Evolutionary conservation across 1,140 invertebrate species (phyloP), one percentile per base, ranked within the genome.

Genomic region (Drosophila ambigua): DNA sequence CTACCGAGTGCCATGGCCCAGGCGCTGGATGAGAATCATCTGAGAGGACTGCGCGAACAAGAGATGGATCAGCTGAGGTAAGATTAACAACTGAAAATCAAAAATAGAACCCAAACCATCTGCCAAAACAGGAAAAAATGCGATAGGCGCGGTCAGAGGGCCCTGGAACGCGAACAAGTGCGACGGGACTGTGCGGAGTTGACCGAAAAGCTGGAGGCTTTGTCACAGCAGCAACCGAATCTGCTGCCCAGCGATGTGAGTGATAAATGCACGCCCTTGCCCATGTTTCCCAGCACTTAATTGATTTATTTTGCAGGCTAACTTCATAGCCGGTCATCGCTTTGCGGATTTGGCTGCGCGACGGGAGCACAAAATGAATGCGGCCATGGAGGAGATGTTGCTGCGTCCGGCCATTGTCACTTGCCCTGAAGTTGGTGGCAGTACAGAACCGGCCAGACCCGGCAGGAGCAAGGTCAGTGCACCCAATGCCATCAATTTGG

Each of bases 321-420:
- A 88, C 53, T 75, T 90, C 15, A 65, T 88, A 13, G 31, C 77
- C 0, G 79, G 67, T 48, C 79, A 85, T 77, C 78, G 82, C 0
- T 83, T 64, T 52, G 55, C 59, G 0, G 77, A 88, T 53, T 44
- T 58, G 13, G 69, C 73, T 2, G 54, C 28, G 4, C 54, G 73
- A 2, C 61, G 71, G n/a, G 79, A 91, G 28, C 54, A 79, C n/a
- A 91, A 88, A 71, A 90, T 91, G 77, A 91, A 90, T 26, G 63
- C 71, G 5, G 82, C 60, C 5, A 65, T 91, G 65, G 89, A 91
- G 50, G 39, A 91, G 45, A 73, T 91, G 65, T 44, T 91, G 1
- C 45, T 82, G 7, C 72, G 82, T 26, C 90, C 90, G 1, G 72
- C 83, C 1, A 88, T 91, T 7, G 85, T 91, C 5, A 91, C 90